Base-by-base conservation (phyloP, 2,888 invertebrate genomes). In the Parnassius orleans region DNA sequence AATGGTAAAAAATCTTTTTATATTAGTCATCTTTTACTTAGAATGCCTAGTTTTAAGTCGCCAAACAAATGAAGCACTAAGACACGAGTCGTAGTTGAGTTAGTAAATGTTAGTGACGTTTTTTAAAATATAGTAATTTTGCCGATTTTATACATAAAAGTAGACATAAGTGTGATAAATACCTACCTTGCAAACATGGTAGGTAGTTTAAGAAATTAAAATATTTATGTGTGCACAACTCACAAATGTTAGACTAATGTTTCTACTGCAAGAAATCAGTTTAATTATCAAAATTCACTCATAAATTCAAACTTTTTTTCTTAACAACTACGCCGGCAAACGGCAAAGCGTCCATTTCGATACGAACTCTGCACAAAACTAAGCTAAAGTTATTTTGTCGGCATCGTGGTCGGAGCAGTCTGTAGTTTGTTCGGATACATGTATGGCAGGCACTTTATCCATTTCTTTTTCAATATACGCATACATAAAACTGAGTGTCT, bases 331-430 rank as follows among this genome's bases (percentile, higher is more conserved):
- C 55, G 14, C 57, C 53, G 52, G 60, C 61, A 63, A 61, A 56
- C 65, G 53, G 55, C 51, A 68, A 66, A 66, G 76, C 89, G 87
- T 87, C 82, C 81, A 74, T 79, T 74, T 73, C 79, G 70, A 70
- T 72, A 75, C 74, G 77, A 80, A 80, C 77, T 76, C 84, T 72
- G 78, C 75, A 75, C 79, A 80, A 80, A 82, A 89, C 87, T 86
- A 82, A 87, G 85, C 87, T 86, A 81, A 87, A 85, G 82, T 82
- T 83, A 84, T 83, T 86, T 82, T 72, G 80, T 79, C 79, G 83
- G 75, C 82, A 70, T 71, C 72, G 77, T 74, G 73, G 71, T 73
- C 71, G 68, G 56, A 68, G 69, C 73, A 65, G 65, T 60, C 63
- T 65, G 67, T 64, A 65, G 66, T 60, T 62, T 64, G 67, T 64